Evolutionary conservation across 2,113 vertebrate genomes (phyloP).

Genomic region (Leptosomus discolor): DNA sequence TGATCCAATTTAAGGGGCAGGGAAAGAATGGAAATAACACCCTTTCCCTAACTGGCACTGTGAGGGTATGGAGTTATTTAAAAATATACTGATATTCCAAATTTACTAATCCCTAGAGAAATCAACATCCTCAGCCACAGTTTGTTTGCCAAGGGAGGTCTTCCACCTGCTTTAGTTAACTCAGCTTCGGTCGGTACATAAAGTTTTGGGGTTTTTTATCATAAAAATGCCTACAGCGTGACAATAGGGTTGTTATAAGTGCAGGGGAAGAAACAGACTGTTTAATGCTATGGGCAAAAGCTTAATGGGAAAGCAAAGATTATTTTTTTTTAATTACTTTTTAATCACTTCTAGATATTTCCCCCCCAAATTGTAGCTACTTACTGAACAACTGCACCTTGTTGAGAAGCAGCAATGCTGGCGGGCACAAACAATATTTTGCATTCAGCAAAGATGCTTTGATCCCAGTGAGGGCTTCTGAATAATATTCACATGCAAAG

Average conservation of each 20-base stretch:
- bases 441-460: not conserved
- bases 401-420: not conserved
- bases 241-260: not conserved
- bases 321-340: constrained; percentile 32
- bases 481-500: not conserved
- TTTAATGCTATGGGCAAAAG: not conserved
- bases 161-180: not conserved
- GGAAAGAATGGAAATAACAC: too few species aligned
- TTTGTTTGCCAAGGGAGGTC: not conserved
- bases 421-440: not conserved
- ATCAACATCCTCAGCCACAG: not conserved
- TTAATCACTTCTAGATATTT: constrained; percentile 6
- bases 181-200: not conserved
- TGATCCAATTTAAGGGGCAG: too few species aligned
- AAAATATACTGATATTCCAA: not conserved
- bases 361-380: not conserved
- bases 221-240: not conserved
- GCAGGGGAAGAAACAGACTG: not conserved
- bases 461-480: not conserved
- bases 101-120: not conserved
- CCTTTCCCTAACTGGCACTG: too few species aligned
- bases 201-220: not conserved
- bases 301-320: constrained; percentile 3
- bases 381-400: not conserved
- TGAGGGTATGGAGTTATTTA: not conserved